Conservation (phyloP, 2,113 vertebrate genomes). For the Thunnus thynnus region DNA sequence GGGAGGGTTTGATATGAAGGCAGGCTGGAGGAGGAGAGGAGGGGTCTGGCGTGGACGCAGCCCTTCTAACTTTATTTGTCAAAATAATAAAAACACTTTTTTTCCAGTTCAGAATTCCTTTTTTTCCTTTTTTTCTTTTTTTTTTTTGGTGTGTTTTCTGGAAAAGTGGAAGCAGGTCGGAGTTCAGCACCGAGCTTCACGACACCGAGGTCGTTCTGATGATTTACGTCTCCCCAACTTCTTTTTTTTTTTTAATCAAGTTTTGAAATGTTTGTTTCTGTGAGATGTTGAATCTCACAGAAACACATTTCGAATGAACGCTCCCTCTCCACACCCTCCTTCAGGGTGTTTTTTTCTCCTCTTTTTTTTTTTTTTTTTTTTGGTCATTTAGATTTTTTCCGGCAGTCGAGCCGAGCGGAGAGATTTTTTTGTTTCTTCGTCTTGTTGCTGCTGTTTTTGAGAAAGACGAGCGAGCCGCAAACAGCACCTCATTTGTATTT, state of each 20-base stretch:
- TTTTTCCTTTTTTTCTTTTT: constrained; percentile 70
- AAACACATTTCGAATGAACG: constrained; percentile 50
- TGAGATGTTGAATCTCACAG: constrained; percentile 13
- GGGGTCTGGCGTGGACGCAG: constrained; percentile 56
- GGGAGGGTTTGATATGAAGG: constrained; percentile 44
- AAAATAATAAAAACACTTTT: constrained; percentile 85
- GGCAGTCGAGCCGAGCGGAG: constrained; percentile 85
- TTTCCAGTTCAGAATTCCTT: constrained; percentile 85
- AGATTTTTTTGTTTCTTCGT: constrained; percentile 47
- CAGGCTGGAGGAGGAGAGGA: constrained; percentile 25
- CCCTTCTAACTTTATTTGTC: constrained; percentile 87
- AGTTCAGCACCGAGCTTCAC: constrained; percentile 76
- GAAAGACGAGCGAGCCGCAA: constrained; percentile 13
- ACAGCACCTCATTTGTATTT: constrained; percentile 62
- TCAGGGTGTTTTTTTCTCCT: constrained; percentile 39
- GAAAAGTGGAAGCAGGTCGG: constrained; percentile 68
- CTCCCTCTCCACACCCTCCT: constrained; percentile 79
- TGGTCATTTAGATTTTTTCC: not conserved
- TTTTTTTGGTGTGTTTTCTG: constrained; percentile 78
- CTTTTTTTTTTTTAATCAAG: constrained; percentile 40
- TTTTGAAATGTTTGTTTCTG: constrained; percentile 87
- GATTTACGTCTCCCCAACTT: not conserved
- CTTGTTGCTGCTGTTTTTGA: not conserved
- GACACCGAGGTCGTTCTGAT: constrained; percentile 78
- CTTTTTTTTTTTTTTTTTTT: constrained; percentile 26